phyloP scores from a whole-genome alignment of 2,797 vertebrate species.

The Aratinga solstitialis region DNA sequence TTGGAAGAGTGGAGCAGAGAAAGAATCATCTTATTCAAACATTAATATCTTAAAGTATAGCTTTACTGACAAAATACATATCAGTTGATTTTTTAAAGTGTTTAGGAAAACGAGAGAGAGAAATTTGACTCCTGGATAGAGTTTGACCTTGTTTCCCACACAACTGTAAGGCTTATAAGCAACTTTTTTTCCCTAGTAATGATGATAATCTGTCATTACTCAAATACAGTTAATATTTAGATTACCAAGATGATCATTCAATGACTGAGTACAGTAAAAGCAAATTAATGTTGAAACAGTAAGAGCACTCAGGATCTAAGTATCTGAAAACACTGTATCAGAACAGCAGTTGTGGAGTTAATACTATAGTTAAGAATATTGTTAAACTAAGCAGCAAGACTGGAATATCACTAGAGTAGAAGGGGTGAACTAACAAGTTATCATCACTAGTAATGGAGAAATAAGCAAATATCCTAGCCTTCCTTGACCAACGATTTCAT shows the following conservation, averaged over 20 bases:
- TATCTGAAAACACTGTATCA: background rate
- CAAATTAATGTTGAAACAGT: background rate
- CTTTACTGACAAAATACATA: background rate
- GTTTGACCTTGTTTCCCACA: background rate
- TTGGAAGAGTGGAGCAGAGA: background rate
- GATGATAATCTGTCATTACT: background rate
- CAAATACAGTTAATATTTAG: background rate
- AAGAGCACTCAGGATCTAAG: background rate
- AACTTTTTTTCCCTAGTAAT: background rate
- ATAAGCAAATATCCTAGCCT: background rate
- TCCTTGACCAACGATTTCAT: background rate
- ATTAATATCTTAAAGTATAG: background rate
- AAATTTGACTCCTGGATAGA: background rate
- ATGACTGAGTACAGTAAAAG: background rate
- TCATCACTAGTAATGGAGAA: background rate
- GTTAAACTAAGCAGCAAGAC: background rate
- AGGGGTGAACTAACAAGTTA: background rate
- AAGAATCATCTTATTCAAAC: background rate
- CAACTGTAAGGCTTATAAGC: background rate
- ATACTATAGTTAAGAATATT: background rate
- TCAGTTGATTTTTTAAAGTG: background rate
- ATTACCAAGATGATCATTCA: background rate
- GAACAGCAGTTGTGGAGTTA: background rate
- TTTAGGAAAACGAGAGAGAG: background rate
- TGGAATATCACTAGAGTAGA: background rate